phyloP scores from a whole-genome alignment of 2,888 invertebrate species.

The Odontocolon sp. region DNA sequence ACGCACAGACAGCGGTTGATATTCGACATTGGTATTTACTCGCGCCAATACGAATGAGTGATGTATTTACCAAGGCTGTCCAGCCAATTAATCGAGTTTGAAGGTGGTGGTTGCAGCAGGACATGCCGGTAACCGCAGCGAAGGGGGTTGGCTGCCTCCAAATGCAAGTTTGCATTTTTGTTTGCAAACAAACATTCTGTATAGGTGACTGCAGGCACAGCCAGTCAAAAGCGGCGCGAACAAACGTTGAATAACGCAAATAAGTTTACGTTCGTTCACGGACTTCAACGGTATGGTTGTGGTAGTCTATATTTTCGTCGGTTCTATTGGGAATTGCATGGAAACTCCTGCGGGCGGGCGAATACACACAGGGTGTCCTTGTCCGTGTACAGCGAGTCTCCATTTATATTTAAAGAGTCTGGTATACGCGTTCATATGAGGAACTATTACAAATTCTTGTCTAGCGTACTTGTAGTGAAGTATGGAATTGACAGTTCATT shows the following conservation, averaged over 20 bases:
- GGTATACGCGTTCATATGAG: not conserved
- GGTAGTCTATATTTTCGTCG: constrained; percentile 1
- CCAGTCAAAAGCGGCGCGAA: constrained; percentile 59
- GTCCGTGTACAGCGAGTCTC: constrained; percentile 20
- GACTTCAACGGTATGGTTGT: constrained; percentile 15
- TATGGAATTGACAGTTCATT: not conserved
- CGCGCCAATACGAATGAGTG: constrained; percentile 64
- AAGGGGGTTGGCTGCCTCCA: constrained; percentile 42
- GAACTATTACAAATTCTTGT: not conserved
- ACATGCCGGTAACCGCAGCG: constrained; percentile 29
- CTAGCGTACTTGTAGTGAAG: not conserved
- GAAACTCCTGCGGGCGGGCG: constrained; percentile 15
- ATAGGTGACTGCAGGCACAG: constrained; percentile 31
- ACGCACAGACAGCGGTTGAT: constrained; percentile 54
- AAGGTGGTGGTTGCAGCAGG: constrained; percentile 10
- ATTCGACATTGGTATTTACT: constrained; percentile 64
- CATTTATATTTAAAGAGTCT: constrained; percentile 43
- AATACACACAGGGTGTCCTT: constrained; percentile 2
- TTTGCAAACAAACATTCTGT: constrained; percentile 65
- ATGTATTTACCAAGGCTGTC: constrained; percentile 70
- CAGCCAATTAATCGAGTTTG: constrained; percentile 71
- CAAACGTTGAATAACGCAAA: constrained; percentile 71
- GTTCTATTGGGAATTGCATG: constrained; percentile 15
- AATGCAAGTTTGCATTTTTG: constrained; percentile 70
- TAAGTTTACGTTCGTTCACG: constrained; percentile 59